These are phyloP conservation scores for Megaceryle torquata DNA, from an alignment of 2,113 vertebrate genomes.

Conservation along the genomic window DNA sequence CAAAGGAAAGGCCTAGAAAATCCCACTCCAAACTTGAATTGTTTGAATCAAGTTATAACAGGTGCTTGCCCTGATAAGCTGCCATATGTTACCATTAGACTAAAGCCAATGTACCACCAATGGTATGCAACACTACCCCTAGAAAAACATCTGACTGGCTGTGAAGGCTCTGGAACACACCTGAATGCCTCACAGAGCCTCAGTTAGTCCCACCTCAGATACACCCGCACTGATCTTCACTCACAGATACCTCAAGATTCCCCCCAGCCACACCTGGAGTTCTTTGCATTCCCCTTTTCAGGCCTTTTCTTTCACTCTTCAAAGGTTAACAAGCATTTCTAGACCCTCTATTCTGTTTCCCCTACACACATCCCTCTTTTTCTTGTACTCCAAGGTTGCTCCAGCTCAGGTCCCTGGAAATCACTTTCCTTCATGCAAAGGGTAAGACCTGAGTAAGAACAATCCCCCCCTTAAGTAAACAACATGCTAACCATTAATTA, in stretches of 20 bases:
- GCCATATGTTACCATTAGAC: not conserved
- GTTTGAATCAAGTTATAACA: not conserved
- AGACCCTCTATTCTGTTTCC: not conserved
- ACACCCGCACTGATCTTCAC: not conserved
- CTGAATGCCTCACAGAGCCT: not conserved
- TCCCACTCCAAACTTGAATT: not conserved
- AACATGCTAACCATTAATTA: not conserved
- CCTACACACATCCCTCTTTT: not conserved
- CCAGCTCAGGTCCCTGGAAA: not conserved
- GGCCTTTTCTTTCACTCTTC: not conserved
- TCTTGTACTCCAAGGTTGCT: not conserved
- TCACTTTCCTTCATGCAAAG: not conserved
- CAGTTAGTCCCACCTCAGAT: not conserved
- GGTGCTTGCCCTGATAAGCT: not conserved
- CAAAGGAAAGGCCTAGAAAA: not conserved
- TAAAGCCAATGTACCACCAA: not conserved
- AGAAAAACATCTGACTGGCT: not conserved
- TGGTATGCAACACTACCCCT: not conserved
- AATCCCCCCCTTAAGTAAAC: not conserved
- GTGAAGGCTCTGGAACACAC: not conserved
- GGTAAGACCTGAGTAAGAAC: not conserved
- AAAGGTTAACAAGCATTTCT: not conserved
- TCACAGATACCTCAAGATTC: not conserved
- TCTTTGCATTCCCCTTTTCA: not conserved
- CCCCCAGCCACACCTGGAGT: not conserved